Evolutionary conservation across 2,888 invertebrate genomes (phyloP).

Genomic region (Melieria picta): DNA sequence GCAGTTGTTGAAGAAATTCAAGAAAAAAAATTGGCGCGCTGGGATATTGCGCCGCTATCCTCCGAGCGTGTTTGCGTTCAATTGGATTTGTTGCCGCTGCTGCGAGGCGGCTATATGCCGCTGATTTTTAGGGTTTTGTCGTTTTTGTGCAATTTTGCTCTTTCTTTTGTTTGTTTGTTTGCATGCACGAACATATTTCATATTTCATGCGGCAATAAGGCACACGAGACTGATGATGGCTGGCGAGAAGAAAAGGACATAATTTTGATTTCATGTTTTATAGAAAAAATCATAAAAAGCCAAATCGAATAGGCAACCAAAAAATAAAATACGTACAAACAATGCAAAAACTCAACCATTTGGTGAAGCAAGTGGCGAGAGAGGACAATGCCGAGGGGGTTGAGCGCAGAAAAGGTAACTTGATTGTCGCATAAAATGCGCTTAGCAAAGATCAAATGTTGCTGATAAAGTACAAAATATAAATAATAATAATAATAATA

Average conservation of each 20-base stretch:
- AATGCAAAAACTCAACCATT: too few relatives aligned
- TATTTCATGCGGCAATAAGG: neutral
- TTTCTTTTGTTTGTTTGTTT: constrained; percentile 8
- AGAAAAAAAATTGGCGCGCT: constrained; percentile 14
- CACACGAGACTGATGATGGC: neutral
- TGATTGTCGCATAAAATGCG: constrained; percentile 20
- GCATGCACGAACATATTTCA: neutral
- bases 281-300: neutral
- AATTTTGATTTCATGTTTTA: constrained; percentile 5
- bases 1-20: too few relatives aligned
- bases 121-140: constrained; percentile 1
- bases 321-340: too few relatives aligned
- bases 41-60: too few relatives aligned
- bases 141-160: neutral
- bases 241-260: constrained; percentile 9
- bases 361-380: neutral
- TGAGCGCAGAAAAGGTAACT: constrained; percentile 24
- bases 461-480: constrained; percentile 34
- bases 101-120: constrained; percentile 17
- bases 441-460: constrained; percentile 36
- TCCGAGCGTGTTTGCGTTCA: constrained; percentile 12
- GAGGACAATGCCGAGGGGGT: neutral
- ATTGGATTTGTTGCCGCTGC: constrained; percentile 30
- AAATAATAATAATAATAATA: constrained; percentile 13
- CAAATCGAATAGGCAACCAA: neutral